phyloP scores from a whole-genome alignment of 2,888 invertebrate species.

The Eucera pruinosa region DNA sequence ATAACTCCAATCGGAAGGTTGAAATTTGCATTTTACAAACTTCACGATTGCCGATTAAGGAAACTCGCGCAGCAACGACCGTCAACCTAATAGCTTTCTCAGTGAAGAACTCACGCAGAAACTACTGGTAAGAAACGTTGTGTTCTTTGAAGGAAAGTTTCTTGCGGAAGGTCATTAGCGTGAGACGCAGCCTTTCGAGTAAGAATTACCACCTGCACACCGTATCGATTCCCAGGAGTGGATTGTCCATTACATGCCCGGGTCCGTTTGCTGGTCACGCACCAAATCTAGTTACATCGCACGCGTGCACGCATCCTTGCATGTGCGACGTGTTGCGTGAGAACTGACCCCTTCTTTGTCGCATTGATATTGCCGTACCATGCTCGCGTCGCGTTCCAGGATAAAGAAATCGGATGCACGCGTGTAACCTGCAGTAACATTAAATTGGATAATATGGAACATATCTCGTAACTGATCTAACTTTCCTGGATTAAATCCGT shows the following conservation, averaged over 20 bases:
- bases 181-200: constrained; percentile 36
- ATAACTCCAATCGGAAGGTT: constrained; percentile 1
- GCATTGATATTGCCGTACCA: constrained; percentile 63
- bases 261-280: constrained; percentile 68
- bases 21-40: constrained; percentile 40
- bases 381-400: constrained; percentile 59
- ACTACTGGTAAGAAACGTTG: not conserved
- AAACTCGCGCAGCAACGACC: not conserved
- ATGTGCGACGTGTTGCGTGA: constrained; percentile 53
- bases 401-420: constrained; percentile 61
- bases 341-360: constrained; percentile 45
- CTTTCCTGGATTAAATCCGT: not conserved
- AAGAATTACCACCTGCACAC: constrained; percentile 49
- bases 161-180: constrained; percentile 25
- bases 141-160: not conserved
- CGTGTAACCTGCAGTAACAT: constrained; percentile 20
- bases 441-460: constrained; percentile 5
- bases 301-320: too few relatives aligned
- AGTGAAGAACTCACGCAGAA: not conserved
- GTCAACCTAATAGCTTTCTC: not conserved
- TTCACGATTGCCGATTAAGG: constrained; percentile 10
- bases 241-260: constrained; percentile 62
- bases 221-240: constrained; percentile 54
- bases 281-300: constrained; percentile 65
- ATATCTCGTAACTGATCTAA: not conserved